A percentile compares a stretch with the other conserved stretches of the same genome.
These are phyloP conservation scores for Epinephelus lanceolatus DNA, from an alignment of 2,113 vertebrate genomes.

Conservation along the genomic window DNA sequence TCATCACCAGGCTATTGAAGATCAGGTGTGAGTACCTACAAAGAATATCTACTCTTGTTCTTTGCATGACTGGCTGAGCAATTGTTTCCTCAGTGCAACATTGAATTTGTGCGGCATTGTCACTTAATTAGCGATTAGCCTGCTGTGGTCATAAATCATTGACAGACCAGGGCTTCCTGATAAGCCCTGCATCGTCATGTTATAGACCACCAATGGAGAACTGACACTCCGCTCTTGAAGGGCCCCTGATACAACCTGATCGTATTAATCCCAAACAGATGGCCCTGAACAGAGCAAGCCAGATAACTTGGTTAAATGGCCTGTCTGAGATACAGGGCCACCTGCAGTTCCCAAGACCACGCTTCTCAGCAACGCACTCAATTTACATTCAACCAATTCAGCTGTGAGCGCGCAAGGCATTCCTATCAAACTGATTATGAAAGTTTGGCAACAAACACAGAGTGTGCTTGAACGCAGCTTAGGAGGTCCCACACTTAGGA, in stretches of 20 bases:
- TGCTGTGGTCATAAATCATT: slow-evolving; percentile 34
- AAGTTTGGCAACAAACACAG: slow-evolving; percentile 16
- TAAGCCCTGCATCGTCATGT: slow-evolving; percentile 31
- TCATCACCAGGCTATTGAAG: slow-evolving; percentile 16
- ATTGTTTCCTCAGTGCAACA: slow-evolving; percentile 19
- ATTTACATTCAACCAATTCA: slow-evolving; percentile 21
- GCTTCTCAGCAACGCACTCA: slow-evolving; percentile 19
- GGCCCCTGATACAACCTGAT: slow-evolving; percentile 47
- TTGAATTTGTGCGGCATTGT: slow-evolving; percentile 29
- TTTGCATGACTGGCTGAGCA: slow-evolving; percentile 4
- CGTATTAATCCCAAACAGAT: slow-evolving; percentile 65
- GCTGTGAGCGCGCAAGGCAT: slow-evolving; percentile 21
- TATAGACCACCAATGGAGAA: slow-evolving; percentile 33
- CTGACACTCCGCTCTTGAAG: slow-evolving; percentile 31
- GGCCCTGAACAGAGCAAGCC: slow-evolving; percentile 45
- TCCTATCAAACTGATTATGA: slow-evolving; percentile 36
- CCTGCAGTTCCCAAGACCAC: slow-evolving; percentile 63
- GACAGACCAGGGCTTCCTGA: slow-evolving; percentile 8
- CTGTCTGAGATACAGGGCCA: slow-evolving; percentile 56
- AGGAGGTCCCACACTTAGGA: not conserved
- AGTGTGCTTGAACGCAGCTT: not conserved
- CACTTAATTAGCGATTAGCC: slow-evolving; percentile 24
- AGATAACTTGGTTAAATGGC: slow-evolving; percentile 58
- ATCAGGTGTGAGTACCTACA: slow-evolving; percentile 23
- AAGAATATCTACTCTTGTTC: not conserved